Conservation (phyloP, 2,888 invertebrate species). For the Eustalomyia histrio region DNA sequence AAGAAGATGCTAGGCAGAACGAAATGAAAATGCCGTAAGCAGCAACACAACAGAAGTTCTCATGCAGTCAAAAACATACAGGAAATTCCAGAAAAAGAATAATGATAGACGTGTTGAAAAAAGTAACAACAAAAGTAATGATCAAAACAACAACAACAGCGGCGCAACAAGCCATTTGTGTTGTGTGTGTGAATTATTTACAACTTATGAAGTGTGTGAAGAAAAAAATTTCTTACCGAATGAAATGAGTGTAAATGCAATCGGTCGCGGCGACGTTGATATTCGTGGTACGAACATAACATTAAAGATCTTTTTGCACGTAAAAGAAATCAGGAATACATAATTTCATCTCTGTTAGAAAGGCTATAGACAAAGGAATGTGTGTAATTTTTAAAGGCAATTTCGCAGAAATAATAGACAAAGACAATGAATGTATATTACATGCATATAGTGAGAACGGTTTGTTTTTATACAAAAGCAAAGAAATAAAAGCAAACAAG, state of each 20-base stretch:
- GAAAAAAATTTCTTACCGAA: slow-evolving; percentile 9
- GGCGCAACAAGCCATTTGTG: slow-evolving; percentile 28
- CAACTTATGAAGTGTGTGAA: neutral
- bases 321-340: neutral
- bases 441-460: neutral
- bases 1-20: slow-evolving; percentile 37
- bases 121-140: neutral
- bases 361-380: slow-evolving; percentile 8
- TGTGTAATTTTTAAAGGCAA: slow-evolving; percentile 26
- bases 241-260: neutral
- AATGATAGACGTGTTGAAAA: neutral
- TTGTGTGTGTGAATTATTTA: slow-evolving; percentile 8
- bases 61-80: slow-evolving; percentile 12
- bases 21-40: slow-evolving; percentile 13
- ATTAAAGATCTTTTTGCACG: slow-evolving; percentile 12
- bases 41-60: no score
- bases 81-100: slow-evolving; percentile 1
- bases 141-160: slow-evolving; percentile 16
- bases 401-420: slow-evolving; percentile 9
- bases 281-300: neutral
- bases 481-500: neutral
- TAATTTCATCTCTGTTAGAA: slow-evolving; percentile 41
- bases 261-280: slow-evolving; percentile 28
- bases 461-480: no score
- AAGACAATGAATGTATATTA: slow-evolving; percentile 29